These are phyloP conservation scores for Tubulanus polymorphus DNA, from an alignment of 2,888 invertebrate species.

Conservation along the genomic window DNA sequence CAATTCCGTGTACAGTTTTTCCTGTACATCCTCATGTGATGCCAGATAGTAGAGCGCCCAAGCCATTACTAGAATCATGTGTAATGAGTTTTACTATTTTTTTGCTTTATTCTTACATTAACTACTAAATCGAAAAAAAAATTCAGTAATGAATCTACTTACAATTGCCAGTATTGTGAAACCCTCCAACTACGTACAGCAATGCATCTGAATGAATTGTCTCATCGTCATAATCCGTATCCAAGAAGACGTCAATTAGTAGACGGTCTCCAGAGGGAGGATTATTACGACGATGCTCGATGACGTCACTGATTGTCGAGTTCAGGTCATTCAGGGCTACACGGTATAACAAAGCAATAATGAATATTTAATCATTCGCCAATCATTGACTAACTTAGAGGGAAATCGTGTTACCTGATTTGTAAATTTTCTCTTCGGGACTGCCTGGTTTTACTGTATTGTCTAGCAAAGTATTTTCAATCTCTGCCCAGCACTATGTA, in stretches of 20 bases:
- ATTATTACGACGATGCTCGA: constrained; percentile 23
- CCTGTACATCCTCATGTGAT: constrained; percentile 43
- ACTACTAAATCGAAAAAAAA: no score
- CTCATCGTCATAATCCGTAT: constrained; percentile 21
- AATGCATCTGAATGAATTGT: constrained; percentile 24
- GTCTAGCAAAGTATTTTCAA: constrained; percentile 31
- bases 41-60: constrained; percentile 52
- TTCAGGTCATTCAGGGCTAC: no score
- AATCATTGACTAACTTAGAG: no score
- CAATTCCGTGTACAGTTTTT: constrained; percentile 43
- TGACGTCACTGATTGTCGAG: no score
- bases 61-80: constrained; percentile 41
- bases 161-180: constrained; percentile 48
- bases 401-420: constrained; percentile 40
- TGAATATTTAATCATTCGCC: no score
- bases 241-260: constrained; percentile 32
- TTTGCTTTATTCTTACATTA: no score
- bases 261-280: constrained; percentile 21
- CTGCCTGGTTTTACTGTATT: constrained; percentile 26
- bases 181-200: constrained; percentile 37
- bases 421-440: constrained; percentile 28
- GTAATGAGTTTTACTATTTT: no score
- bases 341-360: no score
- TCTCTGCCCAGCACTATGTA: constrained; percentile 35
- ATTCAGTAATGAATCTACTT: no score